Percentiles rank a stretch among this genome's conserved stretches.
Evolutionary conservation across 2,797 vertebrate genomes (phyloP).

Genomic region (Meda fulgida): DNA sequence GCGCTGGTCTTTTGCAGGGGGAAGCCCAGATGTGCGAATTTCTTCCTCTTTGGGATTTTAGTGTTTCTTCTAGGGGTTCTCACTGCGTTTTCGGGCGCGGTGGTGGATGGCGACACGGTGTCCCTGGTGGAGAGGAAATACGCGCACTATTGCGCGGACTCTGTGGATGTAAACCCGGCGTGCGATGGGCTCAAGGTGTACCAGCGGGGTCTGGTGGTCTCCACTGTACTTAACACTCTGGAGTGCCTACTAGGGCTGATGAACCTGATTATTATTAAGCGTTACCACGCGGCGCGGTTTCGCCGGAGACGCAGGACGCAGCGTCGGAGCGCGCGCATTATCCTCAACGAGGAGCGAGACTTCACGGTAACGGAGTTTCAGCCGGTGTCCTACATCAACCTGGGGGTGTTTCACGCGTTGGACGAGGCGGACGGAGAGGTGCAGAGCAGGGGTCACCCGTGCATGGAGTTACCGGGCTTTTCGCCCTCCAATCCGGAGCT

Average conservation of each 20-base stretch:
- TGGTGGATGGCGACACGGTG: conserved; percentile 95
- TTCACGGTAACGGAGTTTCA: conserved; percentile 79
- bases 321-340: conserved; percentile 81
- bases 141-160: conserved; percentile 87
- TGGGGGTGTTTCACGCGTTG: conserved; percentile 84
- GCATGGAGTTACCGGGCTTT: conserved; percentile 92
- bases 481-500: conserved; percentile 89
- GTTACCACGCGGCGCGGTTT: conserved; percentile 87
- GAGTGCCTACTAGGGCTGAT: conserved; percentile 91
- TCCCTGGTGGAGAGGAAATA: conserved; percentile 92
- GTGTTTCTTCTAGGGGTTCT: conserved; percentile 93
- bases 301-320: conserved; percentile 74
- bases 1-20: conserved; percentile 89
- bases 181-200: conserved; percentile 91
- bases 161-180: conserved; percentile 72
- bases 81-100: conserved; percentile 94
- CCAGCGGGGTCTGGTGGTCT: conserved; percentile 89
- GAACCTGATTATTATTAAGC: conserved; percentile 88
- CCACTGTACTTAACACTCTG: conserved; percentile 90
- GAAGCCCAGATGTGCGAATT: conserved; percentile 87
- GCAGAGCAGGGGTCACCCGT: conserved; percentile 90
- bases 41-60: conserved; percentile 89
- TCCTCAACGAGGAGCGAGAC: conserved; percentile 87
- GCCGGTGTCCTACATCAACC: conserved; percentile 92
- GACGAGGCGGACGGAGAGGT: conserved; percentile 90